Base-by-base conservation (phyloP, 2,113 vertebrate genomes). In the Chloropsis cyanopogon region DNA sequence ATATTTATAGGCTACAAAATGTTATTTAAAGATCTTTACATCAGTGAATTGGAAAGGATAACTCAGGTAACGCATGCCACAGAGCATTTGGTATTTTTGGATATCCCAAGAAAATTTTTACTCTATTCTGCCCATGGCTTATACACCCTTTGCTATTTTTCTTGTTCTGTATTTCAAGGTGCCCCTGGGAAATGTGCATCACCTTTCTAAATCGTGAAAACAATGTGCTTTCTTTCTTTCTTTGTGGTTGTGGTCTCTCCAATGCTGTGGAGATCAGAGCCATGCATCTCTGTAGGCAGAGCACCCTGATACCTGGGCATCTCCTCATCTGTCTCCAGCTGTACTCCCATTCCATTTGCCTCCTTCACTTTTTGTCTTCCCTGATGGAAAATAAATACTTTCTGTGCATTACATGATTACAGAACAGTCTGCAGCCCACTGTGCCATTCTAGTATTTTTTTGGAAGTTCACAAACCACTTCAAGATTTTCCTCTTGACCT, bases 291-390 rank as follows among this genome's bases (percentile, higher is more conserved):
- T 63, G 56, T 42, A 60, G 39, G 26, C 14, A 63, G 57, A 85
- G 33, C 23, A 59, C 33, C 6, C 54, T 64, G 19, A 10, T 31
- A 65, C 19, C 60, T 61, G 35, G n/a, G 11, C 18, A 49, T 52
- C 65, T 92, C 66, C 31, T 65, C 50, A 12, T 41, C 50, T 73
- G 4, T 31, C 59, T 76, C 37, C 26, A 76, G 53, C 26, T 85
- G 65, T 28, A 14, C 52, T 63, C 41, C 21, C 15, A 13, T 80
- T 90, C n/a, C 54, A 42, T 25, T 52, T 73, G 50, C 83, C 82
- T 42, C 71, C 63, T 95, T 88, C 82, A 60, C 41, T 90, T 64
- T 92, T 80, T 72, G 54, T 90, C 59, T 90, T 77, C n/a, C 14
- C 47, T 68, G 35, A 42, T 52, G 44, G 82, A 90, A 93, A 87